A percentile compares a stretch with the other conserved stretches of the same genome.
Evolutionary conservation across 2,888 invertebrate species (phyloP).

Genomic region (Philonicus albiceps): DNA sequence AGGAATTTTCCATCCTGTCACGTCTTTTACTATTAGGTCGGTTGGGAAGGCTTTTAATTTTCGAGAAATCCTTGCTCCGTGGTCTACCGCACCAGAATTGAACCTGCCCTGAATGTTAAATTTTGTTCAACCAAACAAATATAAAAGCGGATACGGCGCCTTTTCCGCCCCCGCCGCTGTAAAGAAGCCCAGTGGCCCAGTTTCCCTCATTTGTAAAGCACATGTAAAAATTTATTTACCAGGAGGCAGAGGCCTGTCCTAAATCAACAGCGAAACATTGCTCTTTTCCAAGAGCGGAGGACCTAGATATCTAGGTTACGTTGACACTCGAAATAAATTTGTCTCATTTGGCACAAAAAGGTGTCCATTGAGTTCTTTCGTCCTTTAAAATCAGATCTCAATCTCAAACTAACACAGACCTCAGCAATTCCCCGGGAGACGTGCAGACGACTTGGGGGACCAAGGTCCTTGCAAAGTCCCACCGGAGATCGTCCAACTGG

Average conservation of each 20-base stretch:
- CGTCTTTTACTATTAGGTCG: neutral
- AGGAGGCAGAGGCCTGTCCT: neutral
- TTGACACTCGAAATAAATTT: constrained; percentile 35
- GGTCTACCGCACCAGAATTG: neutral
- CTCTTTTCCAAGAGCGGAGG: neutral
- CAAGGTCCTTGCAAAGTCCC: neutral
- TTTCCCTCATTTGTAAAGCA: constrained; percentile 18
- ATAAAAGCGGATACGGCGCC: neutral
- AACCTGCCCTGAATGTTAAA: constrained; percentile 27
- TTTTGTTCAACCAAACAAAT: constrained; percentile 2
- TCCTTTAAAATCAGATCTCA: neutral
- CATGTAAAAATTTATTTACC: constrained; percentile 33
- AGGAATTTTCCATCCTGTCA: neutral
- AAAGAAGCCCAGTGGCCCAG: neutral
- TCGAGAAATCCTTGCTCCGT: neutral
- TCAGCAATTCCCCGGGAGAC: neutral
- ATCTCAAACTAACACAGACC: neutral
- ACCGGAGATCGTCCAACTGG: neutral
- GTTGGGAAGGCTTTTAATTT: constrained; percentile 30
- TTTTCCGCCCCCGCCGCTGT: neutral
- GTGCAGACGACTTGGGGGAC: neutral
- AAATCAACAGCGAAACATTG: constrained; percentile 19
- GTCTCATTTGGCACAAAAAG: constrained; percentile 29
- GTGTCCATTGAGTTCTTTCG: neutral
- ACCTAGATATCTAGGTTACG: neutral